Percentiles rank a stretch among this genome's conserved stretches.
Evolutionary conservation across 2,113 vertebrate genomes (phyloP).

Genomic region (Bubo bubo): DNA sequence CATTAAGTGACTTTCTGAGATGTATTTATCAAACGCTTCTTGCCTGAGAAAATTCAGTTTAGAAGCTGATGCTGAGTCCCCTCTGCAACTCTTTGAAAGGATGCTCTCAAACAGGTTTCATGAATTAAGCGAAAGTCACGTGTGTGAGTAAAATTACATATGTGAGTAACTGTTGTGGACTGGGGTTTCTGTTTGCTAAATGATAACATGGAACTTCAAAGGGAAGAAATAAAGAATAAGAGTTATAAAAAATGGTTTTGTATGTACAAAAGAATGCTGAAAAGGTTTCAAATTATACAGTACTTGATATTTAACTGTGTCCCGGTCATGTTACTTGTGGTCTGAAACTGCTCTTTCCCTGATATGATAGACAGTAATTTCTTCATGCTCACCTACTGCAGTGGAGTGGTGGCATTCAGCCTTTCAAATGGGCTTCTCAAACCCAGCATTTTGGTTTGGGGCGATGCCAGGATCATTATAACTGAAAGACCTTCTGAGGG

Average conservation of each 20-base stretch:
- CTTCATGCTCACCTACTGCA: neutral
- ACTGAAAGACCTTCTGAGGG: neutral
- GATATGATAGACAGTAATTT: neutral
- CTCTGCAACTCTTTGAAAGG: neutral
- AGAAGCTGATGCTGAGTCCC: neutral
- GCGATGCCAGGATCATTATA: neutral
- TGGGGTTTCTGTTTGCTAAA: neutral
- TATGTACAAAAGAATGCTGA: neutral
- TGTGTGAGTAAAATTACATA: neutral
- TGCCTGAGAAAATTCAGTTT: neutral
- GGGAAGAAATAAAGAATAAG: neutral
- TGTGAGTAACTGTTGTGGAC: neutral
- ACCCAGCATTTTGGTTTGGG: slow-evolving; percentile 20
- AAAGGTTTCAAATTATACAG: neutral
- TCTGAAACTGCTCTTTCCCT: neutral
- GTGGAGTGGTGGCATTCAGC: neutral
- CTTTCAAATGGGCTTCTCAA: neutral
- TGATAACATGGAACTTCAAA: neutral
- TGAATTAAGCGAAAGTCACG: neutral
- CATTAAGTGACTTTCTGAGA: neutral
- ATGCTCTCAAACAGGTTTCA: neutral
- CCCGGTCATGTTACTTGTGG: neutral
- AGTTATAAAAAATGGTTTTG: neutral
- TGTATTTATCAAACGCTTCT: neutral
- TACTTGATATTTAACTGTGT: neutral